Evolutionary conservation across 1,140 invertebrate genomes (phyloP), one percentile per base, ranked within the genome.

Genomic region (Caenorhabditis remanei): DNA sequence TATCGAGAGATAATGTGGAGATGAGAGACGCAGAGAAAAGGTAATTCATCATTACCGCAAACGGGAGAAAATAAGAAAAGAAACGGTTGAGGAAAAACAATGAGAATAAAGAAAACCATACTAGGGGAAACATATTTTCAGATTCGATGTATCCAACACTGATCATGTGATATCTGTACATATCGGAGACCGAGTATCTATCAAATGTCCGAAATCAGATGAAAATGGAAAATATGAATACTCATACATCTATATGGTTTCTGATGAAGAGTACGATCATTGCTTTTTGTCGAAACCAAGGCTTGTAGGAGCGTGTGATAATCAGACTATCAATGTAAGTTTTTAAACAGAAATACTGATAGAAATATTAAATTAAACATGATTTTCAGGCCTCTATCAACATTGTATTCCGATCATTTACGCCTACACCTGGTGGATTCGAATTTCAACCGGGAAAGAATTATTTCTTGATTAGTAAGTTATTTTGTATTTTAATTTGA

Each of bases 61-160:
- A 58, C 9, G 41, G 82, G 19, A 84, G 84, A 50, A 24, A 13
- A 61, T 41, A 67, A 46, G 11, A 41, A 11, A 48, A 75, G 40
- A 53, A 8, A 24, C 9, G 6, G 8, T n/a, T 40, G 24, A 56
- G 9, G 14, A 32, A 40, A 71, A 9, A 21, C 7, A 40, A 48
- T 75, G n/a, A 41, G 2, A n/a, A 24, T 7, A 85, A 58, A n/a
- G 48, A 43, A 21, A 67, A 19, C 50, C 4, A 48, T 13, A 50
- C 24, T 9, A 24, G 7, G 41, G 24, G 0, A 61, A 63, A 53
- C 9, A 32, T 40, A 41, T 67, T 87, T 88, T 75, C 87, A 88
- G 87, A 85, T 88, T 88, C 65, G 87, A 88, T 46, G 67, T 88
- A n/a, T 82, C 65, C n/a, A 88, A 85, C 48, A 88, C 87, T 0